phyloP scores from a whole-genome alignment of 2,113 vertebrate genomes.

The Datnioides undecimradiatus region DNA sequence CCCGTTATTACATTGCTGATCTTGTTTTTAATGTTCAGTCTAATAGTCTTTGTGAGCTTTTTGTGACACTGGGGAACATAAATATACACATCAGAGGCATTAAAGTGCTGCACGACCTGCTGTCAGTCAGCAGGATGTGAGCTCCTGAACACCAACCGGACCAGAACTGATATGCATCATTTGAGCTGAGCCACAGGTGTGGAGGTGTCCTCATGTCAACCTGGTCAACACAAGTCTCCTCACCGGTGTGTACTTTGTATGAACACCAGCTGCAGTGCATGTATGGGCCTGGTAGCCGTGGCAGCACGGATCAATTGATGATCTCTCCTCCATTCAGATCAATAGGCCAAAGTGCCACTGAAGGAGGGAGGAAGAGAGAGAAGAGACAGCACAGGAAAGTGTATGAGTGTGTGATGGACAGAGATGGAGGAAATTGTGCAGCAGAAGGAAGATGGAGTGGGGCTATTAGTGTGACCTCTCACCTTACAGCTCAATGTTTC shows the following conservation, averaged over 20 bases:
- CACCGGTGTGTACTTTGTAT: conserved; percentile 47
- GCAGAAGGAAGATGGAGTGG: conserved; percentile 58
- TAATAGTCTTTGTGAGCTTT: background rate
- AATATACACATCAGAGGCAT: background rate
- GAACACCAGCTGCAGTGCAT: conserved; percentile 56
- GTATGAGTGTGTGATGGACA: conserved; percentile 48
- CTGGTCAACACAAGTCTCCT: conserved; percentile 25
- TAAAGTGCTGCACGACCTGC: background rate
- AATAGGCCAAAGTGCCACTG: conserved; percentile 67
- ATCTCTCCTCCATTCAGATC: conserved; percentile 56
- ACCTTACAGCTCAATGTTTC: conserved; percentile 69
- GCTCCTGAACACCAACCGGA: background rate
- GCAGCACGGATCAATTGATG: conserved; percentile 52
- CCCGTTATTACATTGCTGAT: background rate
- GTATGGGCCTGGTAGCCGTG: conserved; percentile 32
- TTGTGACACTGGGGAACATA: background rate
- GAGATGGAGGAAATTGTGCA: conserved; percentile 30
- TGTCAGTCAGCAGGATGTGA: background rate
- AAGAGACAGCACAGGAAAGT: conserved; percentile 16
- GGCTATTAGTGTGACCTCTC: conserved; percentile 72
- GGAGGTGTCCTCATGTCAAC: background rate
- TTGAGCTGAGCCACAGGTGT: background rate
- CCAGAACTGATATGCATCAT: background rate
- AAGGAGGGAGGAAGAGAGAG: conserved; percentile 5
- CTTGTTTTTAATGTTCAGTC: background rate